phyloP scores from a whole-genome alignment of 2,888 invertebrate species.

The Nineta flava region DNA sequence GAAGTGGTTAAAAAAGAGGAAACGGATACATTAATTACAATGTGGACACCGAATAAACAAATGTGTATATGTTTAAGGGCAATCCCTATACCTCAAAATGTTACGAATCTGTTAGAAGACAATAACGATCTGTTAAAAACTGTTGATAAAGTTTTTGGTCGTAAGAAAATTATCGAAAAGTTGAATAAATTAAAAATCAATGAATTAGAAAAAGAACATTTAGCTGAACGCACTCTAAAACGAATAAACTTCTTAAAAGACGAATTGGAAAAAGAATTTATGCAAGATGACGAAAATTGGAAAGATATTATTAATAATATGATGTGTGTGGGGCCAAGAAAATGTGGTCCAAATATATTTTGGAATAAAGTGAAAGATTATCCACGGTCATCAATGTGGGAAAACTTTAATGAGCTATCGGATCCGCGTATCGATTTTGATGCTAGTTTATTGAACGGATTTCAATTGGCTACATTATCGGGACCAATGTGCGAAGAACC shows the following conservation, averaged over 20 bases:
- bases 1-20: slow-evolving; percentile 24
- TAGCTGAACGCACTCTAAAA: slow-evolving; percentile 31
- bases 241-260: slow-evolving; percentile 27
- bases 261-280: slow-evolving; percentile 20
- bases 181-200: not conserved
- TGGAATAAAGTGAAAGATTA: slow-evolving; percentile 64
- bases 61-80: slow-evolving; percentile 60
- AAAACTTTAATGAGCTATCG: slow-evolving; percentile 23
- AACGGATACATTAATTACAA: slow-evolving; percentile 32
- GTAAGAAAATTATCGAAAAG: not conserved
- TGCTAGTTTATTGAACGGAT: slow-evolving; percentile 69
- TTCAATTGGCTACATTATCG: slow-evolving; percentile 69
- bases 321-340: slow-evolving; percentile 85
- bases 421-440: slow-evolving; percentile 49
- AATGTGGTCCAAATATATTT: slow-evolving; percentile 78
- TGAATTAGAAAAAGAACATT: slow-evolving; percentile 8
- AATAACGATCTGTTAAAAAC: slow-evolving; percentile 49
- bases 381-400: slow-evolving; percentile 37
- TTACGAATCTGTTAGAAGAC: slow-evolving; percentile 54
- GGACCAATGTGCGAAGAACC: slow-evolving; percentile 97
- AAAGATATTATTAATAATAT: slow-evolving; percentile 44
- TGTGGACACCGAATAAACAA: slow-evolving; percentile 55
- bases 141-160: not conserved
- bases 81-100: slow-evolving; percentile 53
- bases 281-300: slow-evolving; percentile 26